Evolutionary conservation across 2,113 vertebrate genomes (phyloP).

Genomic region (Anhinga anhinga): DNA sequence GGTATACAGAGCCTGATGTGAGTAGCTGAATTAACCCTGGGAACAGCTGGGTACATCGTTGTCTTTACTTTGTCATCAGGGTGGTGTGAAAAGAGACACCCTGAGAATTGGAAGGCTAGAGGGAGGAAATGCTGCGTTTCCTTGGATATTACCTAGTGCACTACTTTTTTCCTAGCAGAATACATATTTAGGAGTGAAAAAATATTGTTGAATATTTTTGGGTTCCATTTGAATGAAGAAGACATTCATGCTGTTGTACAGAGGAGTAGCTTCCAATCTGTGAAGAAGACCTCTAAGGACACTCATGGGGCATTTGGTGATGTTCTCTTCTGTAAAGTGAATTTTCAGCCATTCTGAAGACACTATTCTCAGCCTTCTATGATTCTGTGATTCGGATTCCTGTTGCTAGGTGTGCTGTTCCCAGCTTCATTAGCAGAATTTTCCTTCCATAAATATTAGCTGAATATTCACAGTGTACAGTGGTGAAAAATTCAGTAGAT

Average conservation of each 20-base stretch:
- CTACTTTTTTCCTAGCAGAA: not conserved
- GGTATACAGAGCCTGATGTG: not conserved
- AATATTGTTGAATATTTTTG: not conserved
- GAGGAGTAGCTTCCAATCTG: not conserved
- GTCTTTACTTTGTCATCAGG: not conserved
- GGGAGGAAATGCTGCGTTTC: not conserved
- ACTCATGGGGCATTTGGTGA: not conserved
- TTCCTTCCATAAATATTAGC: not conserved
- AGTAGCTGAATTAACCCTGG: not conserved
- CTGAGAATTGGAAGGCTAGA: not conserved
- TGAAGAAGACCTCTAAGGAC: not conserved
- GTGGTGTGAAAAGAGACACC: not conserved
- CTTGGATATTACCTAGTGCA: not conserved
- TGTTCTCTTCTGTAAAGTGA: not conserved
- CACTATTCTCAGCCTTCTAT: not conserved
- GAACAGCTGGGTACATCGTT: not conserved
- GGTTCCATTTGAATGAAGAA: not conserved
- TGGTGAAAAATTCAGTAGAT: not conserved
- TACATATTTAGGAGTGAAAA: not conserved
- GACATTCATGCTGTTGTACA: not conserved
- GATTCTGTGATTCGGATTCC: no score
- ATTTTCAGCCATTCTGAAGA: not conserved
- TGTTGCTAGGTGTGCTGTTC: not conserved
- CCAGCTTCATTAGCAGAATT: not conserved
- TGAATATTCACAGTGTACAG: not conserved